Conservation (phyloP, 2,113 vertebrate genomes). For the Sakesphorus luctuosus region DNA sequence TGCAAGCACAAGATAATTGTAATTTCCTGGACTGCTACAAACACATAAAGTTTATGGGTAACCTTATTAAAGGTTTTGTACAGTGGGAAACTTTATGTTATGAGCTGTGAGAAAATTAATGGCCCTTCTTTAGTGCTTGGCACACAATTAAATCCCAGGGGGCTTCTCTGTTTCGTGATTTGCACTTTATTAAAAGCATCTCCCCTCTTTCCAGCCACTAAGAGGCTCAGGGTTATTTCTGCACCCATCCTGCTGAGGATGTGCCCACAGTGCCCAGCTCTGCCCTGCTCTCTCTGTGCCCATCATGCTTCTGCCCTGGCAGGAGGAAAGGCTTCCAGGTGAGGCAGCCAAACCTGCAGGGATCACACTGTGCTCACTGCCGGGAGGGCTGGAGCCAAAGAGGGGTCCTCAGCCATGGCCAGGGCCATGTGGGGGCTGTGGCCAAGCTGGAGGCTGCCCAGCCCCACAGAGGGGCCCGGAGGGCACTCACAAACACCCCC, state of each 20-base stretch:
- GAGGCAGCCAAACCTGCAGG: background rate
- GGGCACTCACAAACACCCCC: background rate
- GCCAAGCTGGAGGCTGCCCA: background rate
- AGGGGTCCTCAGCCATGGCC: background rate
- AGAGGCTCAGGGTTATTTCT: background rate
- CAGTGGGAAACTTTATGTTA: background rate
- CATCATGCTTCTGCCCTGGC: rapidly evolving
- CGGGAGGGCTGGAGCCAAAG: background rate
- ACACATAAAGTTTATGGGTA: conserved; percentile 4
- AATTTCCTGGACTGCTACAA: background rate
- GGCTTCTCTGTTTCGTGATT: background rate
- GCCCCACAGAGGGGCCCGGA: background rate
- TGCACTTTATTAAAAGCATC: background rate
- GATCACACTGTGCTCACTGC: background rate
- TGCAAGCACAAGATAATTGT: background rate
- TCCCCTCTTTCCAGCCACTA: background rate
- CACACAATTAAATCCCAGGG: background rate
- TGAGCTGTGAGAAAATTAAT: conserved; percentile 17
- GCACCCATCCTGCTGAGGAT: background rate
- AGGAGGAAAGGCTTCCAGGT: background rate
- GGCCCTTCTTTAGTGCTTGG: background rate
- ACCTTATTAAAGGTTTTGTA: conserved; percentile 32
- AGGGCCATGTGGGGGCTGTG: background rate
- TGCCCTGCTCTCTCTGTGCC: background rate
- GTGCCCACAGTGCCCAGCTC: background rate